These are phyloP conservation scores for Stichodactyla mertensii DNA, from an alignment of 64 coral and sea anemone species.

Conservation along the genomic window DNA sequence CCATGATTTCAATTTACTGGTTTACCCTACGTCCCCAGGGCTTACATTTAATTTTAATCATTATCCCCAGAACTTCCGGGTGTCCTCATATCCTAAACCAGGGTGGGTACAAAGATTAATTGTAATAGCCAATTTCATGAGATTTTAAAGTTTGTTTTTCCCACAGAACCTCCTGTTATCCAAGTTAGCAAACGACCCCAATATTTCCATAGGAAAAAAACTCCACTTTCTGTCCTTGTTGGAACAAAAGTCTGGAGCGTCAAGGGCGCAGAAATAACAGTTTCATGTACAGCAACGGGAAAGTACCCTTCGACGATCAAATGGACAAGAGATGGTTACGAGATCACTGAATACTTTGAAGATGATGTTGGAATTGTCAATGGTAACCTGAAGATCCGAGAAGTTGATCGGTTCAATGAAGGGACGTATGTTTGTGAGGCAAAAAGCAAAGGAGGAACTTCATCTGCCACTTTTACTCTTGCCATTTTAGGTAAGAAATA, in stretches of 20 bases:
- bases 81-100: too few relatives aligned
- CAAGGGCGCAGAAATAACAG: slow-evolving; percentile 39
- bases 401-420: slow-evolving; percentile 58
- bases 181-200: slow-evolving; percentile 23
- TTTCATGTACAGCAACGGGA: slow-evolving; percentile 59
- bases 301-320: slow-evolving; percentile 26
- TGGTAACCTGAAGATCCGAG: slow-evolving; percentile 48
- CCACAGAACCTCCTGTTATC: slow-evolving; percentile 12
- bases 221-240: slow-evolving; percentile 32
- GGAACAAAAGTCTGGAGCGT: slow-evolving; percentile 61
- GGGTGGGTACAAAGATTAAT: too few relatives aligned
- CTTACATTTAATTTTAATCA: too few relatives aligned
- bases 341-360: slow-evolving; percentile 22
- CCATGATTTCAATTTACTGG: too few relatives aligned
- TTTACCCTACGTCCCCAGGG: too few relatives aligned
- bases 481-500: slow-evolving; percentile 50
- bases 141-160: neutral
- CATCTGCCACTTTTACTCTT: slow-evolving; percentile 39
- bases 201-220: neutral
- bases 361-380: slow-evolving; percentile 42
- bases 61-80: too few relatives aligned
- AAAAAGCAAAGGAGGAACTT: slow-evolving; percentile 35
- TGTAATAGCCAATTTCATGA: neutral
- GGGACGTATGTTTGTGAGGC: slow-evolving; percentile 61
- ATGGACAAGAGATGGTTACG: slow-evolving; percentile 45